These are phyloP conservation scores for Pinna nobilis DNA, from an alignment of 1,140 invertebrate genomes.

Conservation along the genomic window DNA sequence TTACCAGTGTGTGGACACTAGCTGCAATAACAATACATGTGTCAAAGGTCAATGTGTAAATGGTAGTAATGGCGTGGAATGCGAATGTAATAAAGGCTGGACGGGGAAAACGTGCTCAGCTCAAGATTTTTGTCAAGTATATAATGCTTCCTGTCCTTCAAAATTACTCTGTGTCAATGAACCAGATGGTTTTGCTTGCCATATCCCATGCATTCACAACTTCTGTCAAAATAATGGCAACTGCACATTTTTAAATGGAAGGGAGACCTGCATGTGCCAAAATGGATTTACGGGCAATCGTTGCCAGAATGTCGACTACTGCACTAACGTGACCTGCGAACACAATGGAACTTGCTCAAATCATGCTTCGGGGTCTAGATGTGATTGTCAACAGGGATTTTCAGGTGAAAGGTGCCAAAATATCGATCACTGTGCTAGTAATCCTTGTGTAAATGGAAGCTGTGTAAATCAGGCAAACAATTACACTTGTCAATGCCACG, in stretches of 20 bases:
- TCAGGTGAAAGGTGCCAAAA: conserved; percentile 5
- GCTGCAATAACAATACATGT: background rate
- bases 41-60: background rate
- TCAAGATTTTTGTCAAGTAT: background rate
- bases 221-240: conserved; percentile 11
- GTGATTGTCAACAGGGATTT: conserved; percentile 17
- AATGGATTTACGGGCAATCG: background rate
- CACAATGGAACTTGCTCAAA: conserved; percentile 5
- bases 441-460: conserved; percentile 5
- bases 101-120: background rate
- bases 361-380: background rate
- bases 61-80: background rate
- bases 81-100: background rate
- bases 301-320: conserved; percentile 10
- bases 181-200: conserved; percentile 9
- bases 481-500: conserved; percentile 3
- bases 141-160: background rate
- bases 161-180: conserved; percentile 4
- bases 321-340: background rate
- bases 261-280: background rate
- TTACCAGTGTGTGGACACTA: background rate
- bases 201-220: background rate
- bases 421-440: background rate
- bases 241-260: background rate
- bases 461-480: background rate